These are phyloP conservation scores for Ips nitidus DNA, from an alignment of 1,140 invertebrate species.

Conservation along the genomic window DNA sequence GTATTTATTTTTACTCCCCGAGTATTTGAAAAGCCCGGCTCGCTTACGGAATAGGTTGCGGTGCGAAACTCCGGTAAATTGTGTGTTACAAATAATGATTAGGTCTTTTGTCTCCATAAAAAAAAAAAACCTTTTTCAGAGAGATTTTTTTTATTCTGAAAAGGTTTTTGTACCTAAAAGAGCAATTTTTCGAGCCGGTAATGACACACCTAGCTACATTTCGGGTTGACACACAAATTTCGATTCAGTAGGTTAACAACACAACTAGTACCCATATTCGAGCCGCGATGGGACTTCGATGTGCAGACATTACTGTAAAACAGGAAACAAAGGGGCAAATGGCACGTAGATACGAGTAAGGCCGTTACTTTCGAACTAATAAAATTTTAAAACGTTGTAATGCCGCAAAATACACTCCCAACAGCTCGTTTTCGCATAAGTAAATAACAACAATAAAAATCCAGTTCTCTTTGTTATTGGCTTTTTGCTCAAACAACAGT, in stretches of 20 bases:
- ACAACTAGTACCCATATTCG: neutral
- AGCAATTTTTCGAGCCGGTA: no score
- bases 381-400: conserved; percentile 27
- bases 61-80: conserved; percentile 23
- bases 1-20: conserved; percentile 19
- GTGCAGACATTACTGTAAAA: conserved; percentile 2
- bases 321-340: conserved; percentile 13
- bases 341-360: conserved; percentile 11
- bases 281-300: conserved; percentile 1
- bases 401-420: conserved; percentile 19
- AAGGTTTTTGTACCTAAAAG: no score
- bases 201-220: no score
- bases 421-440: conserved; percentile 20
- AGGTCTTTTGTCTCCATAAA: conserved; percentile 22
- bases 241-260: no score
- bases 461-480: neutral
- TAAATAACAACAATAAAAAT: conserved; percentile 22
- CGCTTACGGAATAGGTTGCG: conserved; percentile 15
- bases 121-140: conserved; percentile 14
- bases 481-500: no score
- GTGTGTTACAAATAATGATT: conserved; percentile 26
- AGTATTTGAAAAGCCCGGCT: conserved; percentile 11
- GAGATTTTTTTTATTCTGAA: conserved; percentile 9
- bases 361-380: conserved; percentile 16
- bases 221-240: no score